Evolutionary conservation across 1,140 invertebrate genomes (phyloP).

Genomic region (Caligus rogercresseyi): DNA sequence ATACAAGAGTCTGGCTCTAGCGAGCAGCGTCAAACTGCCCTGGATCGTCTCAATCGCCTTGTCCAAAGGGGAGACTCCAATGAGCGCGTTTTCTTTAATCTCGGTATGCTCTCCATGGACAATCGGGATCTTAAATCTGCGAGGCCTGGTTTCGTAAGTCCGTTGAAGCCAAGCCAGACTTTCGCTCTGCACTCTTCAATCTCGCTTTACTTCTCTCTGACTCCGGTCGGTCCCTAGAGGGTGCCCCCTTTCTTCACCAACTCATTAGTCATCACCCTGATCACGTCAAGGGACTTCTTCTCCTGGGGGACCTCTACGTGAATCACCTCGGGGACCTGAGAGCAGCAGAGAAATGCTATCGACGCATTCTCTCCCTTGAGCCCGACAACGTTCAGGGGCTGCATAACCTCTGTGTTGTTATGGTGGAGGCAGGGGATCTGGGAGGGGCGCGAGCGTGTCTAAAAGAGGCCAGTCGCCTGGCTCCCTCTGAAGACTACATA

Average conservation of each 20-base stretch:
- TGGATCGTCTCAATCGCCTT: constrained; percentile 58
- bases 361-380: constrained; percentile 63
- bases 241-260: constrained; percentile 77
- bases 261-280: constrained; percentile 76
- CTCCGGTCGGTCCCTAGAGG: constrained; percentile 65
- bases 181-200: constrained; percentile 84
- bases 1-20: constrained; percentile 67
- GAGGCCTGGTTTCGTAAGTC: constrained; percentile 66
- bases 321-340: constrained; percentile 86
- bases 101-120: constrained; percentile 92
- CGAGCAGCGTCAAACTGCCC: constrained; percentile 53
- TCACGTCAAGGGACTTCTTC: constrained; percentile 80
- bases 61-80: constrained; percentile 50
- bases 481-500: constrained; percentile 76
- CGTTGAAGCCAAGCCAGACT: constrained; percentile 34
- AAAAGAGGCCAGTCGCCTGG: constrained; percentile 51
- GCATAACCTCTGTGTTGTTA: constrained; percentile 88
- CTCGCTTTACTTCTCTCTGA: constrained; percentile 74
- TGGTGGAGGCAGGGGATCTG: constrained; percentile 72
- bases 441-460: constrained; percentile 64
- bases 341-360: constrained; percentile 79
- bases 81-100: constrained; percentile 78
- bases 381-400: constrained; percentile 80
- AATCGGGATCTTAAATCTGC: constrained; percentile 68
- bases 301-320: constrained; percentile 89